phyloP scores from a whole-genome alignment of 2,113 vertebrate species.

The Apeltes quadracus region DNA sequence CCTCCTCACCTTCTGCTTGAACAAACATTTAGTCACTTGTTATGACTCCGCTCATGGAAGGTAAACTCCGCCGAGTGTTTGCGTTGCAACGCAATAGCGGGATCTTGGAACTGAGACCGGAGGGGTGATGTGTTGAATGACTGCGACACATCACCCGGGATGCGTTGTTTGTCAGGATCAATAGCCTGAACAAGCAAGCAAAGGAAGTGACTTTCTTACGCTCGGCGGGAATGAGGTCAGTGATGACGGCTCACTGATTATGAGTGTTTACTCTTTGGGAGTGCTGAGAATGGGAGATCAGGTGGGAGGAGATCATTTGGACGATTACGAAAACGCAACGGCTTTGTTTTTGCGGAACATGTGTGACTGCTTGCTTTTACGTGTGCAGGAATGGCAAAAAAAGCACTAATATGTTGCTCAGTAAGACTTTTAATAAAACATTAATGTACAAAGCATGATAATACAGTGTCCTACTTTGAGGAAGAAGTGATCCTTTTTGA shows the following conservation, averaged over 20 bases:
- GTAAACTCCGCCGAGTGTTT: conserved; percentile 73
- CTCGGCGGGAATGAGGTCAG: conserved; percentile 59
- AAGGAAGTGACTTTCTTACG: conserved; percentile 63
- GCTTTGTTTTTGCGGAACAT: conserved; percentile 3
- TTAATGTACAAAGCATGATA: conserved; percentile 9
- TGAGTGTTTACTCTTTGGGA: conserved; percentile 57
- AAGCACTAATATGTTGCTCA: background rate
- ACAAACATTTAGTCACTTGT: conserved; percentile 77
- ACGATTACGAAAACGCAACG: conserved; percentile 18
- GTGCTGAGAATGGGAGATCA: conserved; percentile 36
- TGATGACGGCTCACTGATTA: conserved; percentile 52
- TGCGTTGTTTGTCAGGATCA: conserved; percentile 73
- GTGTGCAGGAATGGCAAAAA: background rate
- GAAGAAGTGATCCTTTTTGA: background rate
- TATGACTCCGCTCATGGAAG: conserved; percentile 66
- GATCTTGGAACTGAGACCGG: conserved; percentile 55
- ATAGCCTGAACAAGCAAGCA: conserved; percentile 71
- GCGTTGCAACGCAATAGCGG: conserved; percentile 57
- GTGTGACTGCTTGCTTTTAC: conserved; percentile 3
- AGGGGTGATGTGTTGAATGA: conserved; percentile 57
- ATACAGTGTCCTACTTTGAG: too few species aligned
- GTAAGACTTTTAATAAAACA: background rate
- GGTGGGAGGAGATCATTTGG: conserved; percentile 21
- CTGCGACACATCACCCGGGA: conserved; percentile 43
- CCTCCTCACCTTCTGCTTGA: conserved; percentile 65